Base-by-base conservation (phyloP, 1,140 invertebrate species). In the Pogonomyrmex barbatus region DNA sequence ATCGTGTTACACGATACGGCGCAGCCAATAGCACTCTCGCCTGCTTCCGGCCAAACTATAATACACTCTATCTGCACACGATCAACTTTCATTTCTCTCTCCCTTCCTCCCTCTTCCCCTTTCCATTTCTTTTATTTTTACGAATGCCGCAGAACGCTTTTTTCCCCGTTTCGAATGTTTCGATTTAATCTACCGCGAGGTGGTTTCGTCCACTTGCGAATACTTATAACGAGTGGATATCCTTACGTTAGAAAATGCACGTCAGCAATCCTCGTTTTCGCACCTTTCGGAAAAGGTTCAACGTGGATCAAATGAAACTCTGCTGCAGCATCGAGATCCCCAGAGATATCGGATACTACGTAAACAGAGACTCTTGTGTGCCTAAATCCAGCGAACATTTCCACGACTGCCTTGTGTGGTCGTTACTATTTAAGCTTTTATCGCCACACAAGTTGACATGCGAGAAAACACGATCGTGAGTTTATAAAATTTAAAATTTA, bases 51-150 rank as follows among this genome's bases (percentile, higher is more conserved):
- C 54, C 68, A 82, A 82, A 82, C 79, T 82, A 73, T 83, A 83
- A 83, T 60, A 75, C 39, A 60, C 79, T 62, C 68, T 83, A 83
- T 83, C 56, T 36, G n/a, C 47, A 39, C 60, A 60, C 58, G 63
- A 24, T 85, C 71, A 73, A 71, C 78, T 76, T 84, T 76, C 56
- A 63, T 77, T 85, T 78, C 82, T 76, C 56, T 77, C 12, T 71
- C n/a, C 17, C 5, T 17, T 4, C 2, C 36, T 4, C 33, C 6
- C 39, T 6, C 54, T 5, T 9, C 12, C 5, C 5, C 39, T 42
- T 24, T 42, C 9, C 9, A 62, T 67, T 87, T 90, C 86, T 89
- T 89, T 86, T 87, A 86, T 78, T 85, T 87, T 84, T 60, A 30
- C 56, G 30, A 68, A 36, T 65, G 42, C 6, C 56, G 42, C 12